phyloP scores from a whole-genome alignment of 2,888 invertebrate genomes.

The Colostygia pectinataria region DNA sequence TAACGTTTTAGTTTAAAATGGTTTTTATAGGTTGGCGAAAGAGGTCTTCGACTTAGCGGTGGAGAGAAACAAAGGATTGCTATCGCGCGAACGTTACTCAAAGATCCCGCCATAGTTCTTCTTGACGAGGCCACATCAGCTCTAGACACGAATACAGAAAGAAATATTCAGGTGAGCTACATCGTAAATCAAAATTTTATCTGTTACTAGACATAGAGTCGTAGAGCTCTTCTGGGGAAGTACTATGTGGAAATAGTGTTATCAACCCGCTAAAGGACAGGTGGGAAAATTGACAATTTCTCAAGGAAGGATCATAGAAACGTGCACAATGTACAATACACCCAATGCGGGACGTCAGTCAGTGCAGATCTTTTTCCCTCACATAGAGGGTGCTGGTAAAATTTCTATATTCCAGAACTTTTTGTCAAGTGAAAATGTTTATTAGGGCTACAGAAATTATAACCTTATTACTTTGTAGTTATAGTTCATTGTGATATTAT shows the following conservation, averaged over 20 bases:
- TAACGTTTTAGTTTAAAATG: neutral
- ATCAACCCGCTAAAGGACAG: too few species aligned
- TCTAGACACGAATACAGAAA: constrained; percentile 96
- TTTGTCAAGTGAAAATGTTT: too few species aligned
- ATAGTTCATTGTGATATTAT: neutral
- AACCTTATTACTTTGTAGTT: neutral
- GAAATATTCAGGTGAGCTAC: constrained; percentile 88
- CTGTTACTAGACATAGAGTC: too few species aligned
- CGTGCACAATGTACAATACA: too few species aligned
- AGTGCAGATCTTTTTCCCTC: too few species aligned
- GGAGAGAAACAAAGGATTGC: constrained; percentile 99
- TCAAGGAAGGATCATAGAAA: too few species aligned
- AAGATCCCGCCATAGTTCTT: constrained; percentile 94
- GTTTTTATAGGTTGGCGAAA: constrained; percentile 92
- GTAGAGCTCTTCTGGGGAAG: too few species aligned
- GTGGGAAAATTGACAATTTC: too few species aligned
- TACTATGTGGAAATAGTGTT: too few species aligned
- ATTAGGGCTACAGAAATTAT: neutral
- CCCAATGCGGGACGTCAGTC: too few species aligned
- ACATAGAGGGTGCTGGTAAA: too few species aligned
- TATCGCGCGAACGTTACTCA: constrained; percentile 96
- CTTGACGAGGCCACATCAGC: constrained; percentile 98
- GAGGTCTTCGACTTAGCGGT: constrained; percentile 96
- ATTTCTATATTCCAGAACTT: too few species aligned
- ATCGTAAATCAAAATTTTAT: neutral